Evolutionary conservation across 2,888 invertebrate genomes (phyloP), one percentile per base, ranked within the genome.

Genomic region (Diachrysia chrysitis): DNA sequence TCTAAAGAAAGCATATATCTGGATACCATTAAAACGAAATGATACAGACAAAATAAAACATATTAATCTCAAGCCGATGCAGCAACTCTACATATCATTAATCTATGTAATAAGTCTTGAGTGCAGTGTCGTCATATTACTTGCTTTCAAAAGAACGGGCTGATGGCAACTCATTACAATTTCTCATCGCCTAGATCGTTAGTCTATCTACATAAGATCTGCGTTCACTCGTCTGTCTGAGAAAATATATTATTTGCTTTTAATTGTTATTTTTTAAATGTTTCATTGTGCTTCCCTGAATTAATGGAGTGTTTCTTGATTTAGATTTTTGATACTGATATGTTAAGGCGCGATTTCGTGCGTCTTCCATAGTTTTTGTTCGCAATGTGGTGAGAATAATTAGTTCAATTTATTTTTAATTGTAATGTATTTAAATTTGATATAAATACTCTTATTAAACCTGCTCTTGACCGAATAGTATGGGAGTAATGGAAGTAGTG

Each of bases 161-260:
- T 59, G 9, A 65, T 46, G 66, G 32, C 63, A 29, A 61, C 46
- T 65, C 65, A 69, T 78, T 76, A 59, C 9, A 46, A 68, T 78
- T 76, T 78, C 73, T 46, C 78, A 76, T 78, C 76, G 75, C 46
- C 66, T 69, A 71, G 64, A 69, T 78, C 63, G 62, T 78, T 61
- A 75, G 71, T 23, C 19, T 71, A 79, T 77, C 79, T 68, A 25
- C 17, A 23, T 54, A 23, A 51, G 64, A 79, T 79, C 79, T 79
- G 54, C 25, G 62, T 68, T 79, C 74, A 67, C 67, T 66, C 70
- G 76, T 58, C 55, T 55, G 23, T n/a, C 65, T 72, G 69, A 69
- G 78, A 78, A 68, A 63, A 67, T 35, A 23, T 56, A 58, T 56
- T 71, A 78, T 69, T 71, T 78, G 56, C 75, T 66, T 66, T 69